A percentile compares a stretch with the other conserved stretches of the same genome.
Conservation (phyloP, 2,888 invertebrate species). For the Eupeodes luniger region DNA sequence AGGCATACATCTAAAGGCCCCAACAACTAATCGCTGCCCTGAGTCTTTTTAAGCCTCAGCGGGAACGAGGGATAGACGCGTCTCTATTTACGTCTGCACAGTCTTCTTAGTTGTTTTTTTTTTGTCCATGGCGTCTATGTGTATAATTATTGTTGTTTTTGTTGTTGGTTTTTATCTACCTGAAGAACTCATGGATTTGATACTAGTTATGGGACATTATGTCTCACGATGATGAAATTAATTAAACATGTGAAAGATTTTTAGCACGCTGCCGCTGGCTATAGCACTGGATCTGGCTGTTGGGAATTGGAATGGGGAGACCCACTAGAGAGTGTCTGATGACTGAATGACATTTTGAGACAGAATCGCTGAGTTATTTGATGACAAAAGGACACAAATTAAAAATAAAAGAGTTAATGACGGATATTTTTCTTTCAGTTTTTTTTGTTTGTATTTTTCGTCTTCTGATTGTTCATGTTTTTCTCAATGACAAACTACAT, state of each 20-base stretch:
- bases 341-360: conserved; percentile 39
- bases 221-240: conserved; percentile 70
- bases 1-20: conserved; percentile 54
- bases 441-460: conserved; percentile 7
- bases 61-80: conserved; percentile 26
- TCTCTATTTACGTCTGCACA: conserved; percentile 60
- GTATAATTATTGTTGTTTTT: conserved; percentile 9
- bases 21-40: conserved; percentile 47
- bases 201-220: conserved; percentile 72
- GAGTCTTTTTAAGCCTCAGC: conserved; percentile 22
- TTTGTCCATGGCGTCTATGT: conserved; percentile 14
- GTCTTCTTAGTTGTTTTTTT: conserved; percentile 21
- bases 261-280: conserved; percentile 17
- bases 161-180: conserved; percentile 45
- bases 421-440: conserved; percentile 55
- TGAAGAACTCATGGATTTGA: conserved; percentile 59
- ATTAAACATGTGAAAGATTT: conserved; percentile 63
- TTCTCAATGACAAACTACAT: conserved; percentile 68
- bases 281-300: background rate
- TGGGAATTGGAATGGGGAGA: background rate
- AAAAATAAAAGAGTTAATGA: conserved; percentile 45
- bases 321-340: conserved; percentile 26
- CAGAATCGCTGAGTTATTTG: conserved; percentile 26
- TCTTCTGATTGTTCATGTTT: conserved; percentile 24
- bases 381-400: background rate